Base-by-base conservation (phyloP, 2,888 invertebrate species). In the Agelastica alni region DNA sequence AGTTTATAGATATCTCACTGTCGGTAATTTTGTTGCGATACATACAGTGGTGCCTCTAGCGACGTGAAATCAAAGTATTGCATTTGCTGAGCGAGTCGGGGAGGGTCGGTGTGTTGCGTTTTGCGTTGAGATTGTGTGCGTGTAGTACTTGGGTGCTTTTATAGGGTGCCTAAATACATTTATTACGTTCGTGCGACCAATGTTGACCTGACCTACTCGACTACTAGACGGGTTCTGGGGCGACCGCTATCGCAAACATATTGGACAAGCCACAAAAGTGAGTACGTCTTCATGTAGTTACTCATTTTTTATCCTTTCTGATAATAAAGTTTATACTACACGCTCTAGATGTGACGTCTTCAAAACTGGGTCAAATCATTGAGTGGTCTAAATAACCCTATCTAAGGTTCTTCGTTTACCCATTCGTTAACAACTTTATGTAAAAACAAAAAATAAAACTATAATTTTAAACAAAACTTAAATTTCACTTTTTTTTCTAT, bases 191-290 rank as follows among this genome's bases (percentile, higher is more conserved):
- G 67, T 65, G 66, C 71, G 72, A 73, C 76, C 69, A 72, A 77
- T 76, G 77, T 76, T 75, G 70, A 75, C 77, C 71, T 77, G 76
- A 76, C 75, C 74, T 69, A 68, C 71, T 69, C 72, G 70, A 74
- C 72, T 70, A 71, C 73, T 72, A 70, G 72, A 70, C 71, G 70
- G 75, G 75, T 71, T 57, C 73, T 70, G 74, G 73, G 72, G 74
- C 73, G 72, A 74, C 74, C 75, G 74, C 72, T 73, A 75, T 74
- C 74, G 72, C 70, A 69, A 64, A 73, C 69, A 73, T 75, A 76
- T 75, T 74, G 76, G 75, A 75, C 73, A 70, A 72, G 73, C 73
- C 70, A 71, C 67, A 72, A 72, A n/a, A 75, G 76, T 77, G 72
- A 77, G 76, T 76, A 58, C 22, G 34, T 34, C 34, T 16, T 9